These are phyloP conservation scores for Botrylloides violaceus DNA, from an alignment of 23 tunicate species.

Conservation along the genomic window DNA sequence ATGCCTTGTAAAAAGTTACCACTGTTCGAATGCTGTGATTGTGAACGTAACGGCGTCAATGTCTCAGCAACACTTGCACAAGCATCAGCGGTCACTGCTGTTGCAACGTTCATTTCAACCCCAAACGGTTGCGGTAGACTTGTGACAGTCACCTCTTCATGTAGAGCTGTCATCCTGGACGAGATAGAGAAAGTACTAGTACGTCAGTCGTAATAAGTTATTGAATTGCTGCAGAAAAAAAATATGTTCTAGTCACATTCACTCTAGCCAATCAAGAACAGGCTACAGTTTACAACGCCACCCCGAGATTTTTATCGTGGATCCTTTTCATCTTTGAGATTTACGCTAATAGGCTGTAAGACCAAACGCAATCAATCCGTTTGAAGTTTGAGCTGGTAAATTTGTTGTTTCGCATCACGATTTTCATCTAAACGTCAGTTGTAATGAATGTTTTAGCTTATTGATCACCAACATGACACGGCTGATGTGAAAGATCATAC, in stretches of 20 bases:
- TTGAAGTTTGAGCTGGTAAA: constrained; percentile 3
- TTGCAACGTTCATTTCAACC: constrained; percentile 24
- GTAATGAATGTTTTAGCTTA: constrained; percentile 11
- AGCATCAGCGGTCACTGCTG: constrained; percentile 8
- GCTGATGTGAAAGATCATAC: neutral
- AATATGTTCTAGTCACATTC: too few relatives aligned
- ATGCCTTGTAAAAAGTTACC: constrained; percentile 18
- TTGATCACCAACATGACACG: constrained; percentile 9
- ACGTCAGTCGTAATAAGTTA: too few relatives aligned
- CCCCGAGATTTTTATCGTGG: neutral
- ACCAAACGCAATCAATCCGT: neutral
- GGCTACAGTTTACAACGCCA: neutral
- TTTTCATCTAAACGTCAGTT: constrained; percentile 33
- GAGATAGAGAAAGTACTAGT: too few relatives aligned
- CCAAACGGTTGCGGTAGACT: constrained; percentile 15
- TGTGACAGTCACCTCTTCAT: constrained; percentile 12
- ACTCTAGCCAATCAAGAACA: neutral
- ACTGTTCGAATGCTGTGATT: neutral
- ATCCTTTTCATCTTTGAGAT: neutral
- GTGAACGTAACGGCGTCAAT: constrained; percentile 3
- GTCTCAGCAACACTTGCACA: neutral
- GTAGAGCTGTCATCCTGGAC: constrained; percentile 8
- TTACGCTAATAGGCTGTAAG: neutral
- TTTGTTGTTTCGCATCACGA: constrained; percentile 20
- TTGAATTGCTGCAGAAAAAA: too few relatives aligned